Percentiles rank a stretch among this genome's conserved stretches.
Conservation (phyloP, 2,797 vertebrate species). For the Anabas testudineus region DNA sequence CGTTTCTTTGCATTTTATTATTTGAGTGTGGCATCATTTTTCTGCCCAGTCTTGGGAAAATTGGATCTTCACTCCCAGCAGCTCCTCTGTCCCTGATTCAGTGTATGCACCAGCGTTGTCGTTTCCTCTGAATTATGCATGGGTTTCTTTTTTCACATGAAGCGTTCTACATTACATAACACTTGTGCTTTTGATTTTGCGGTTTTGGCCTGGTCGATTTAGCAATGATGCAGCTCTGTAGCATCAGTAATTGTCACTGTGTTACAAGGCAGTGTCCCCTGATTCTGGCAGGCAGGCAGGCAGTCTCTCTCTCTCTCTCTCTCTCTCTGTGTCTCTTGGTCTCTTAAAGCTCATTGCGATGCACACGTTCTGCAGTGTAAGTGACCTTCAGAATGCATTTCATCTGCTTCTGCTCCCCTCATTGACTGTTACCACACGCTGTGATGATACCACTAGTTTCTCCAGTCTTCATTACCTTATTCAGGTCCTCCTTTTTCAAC, state of each 20-base stretch:
- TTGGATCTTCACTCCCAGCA: constrained; percentile 57
- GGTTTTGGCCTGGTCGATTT: constrained; percentile 30
- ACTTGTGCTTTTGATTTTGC: constrained; percentile 57
- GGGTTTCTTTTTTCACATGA: constrained; percentile 22
- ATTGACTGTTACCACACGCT: constrained; percentile 25
- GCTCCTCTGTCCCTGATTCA: constrained; percentile 63
- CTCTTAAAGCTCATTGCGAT: constrained; percentile 65
- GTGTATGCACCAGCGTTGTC: constrained; percentile 57
- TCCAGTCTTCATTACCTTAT: constrained; percentile 46
- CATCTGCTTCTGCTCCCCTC: constrained; percentile 54
- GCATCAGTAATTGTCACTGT: constrained; percentile 43
- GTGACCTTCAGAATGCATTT: constrained; percentile 83
- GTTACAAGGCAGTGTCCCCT: constrained; percentile 29
- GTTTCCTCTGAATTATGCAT: constrained; percentile 77
- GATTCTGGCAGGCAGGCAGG: constrained; percentile 33
- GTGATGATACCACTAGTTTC: constrained; percentile 31
- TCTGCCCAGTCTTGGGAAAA: constrained; percentile 57
- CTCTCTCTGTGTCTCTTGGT: constrained; percentile 12
- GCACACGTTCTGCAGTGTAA: constrained; percentile 73
- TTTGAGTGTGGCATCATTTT: constrained; percentile 29
- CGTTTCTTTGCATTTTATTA: constrained; percentile 31
- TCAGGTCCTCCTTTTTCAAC: constrained; percentile 33
- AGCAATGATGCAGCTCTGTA: constrained; percentile 2
- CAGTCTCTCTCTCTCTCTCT: background rate
- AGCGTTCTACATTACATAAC: constrained; percentile 54